Evolutionary conservation across 2,113 vertebrate species (phyloP), one percentile per base, ranked within the genome.

Genomic region (Bambusicola thoracicus): DNA sequence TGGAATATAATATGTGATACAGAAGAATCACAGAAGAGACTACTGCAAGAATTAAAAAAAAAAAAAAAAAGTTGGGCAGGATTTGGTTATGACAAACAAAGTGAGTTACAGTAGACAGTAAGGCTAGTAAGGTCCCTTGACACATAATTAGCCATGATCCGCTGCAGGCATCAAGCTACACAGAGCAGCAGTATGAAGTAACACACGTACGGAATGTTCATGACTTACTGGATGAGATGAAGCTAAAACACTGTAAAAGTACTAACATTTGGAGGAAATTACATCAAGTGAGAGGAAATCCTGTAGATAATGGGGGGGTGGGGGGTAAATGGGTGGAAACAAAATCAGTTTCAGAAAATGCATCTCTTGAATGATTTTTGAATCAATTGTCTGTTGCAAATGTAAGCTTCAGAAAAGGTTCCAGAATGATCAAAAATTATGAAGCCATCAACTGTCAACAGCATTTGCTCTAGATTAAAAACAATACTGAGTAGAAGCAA

Each of bases 351-450:
- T 72, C 21, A 81, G 72, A 75, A 81, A 76, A n/a, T 11, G 51
- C 14, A 69, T 41, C 5, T 36, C 8, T 56, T 27, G 24, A 72
- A n/a, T n/a, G n/a, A n/a, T n/a, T n/a, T n/a, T n/a, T n/a, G n/a
- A n/a, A 46, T 63, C 61, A 53, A 73, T 77, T 87, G 63, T 68
- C 79, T 85, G 24, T 30, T 72, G 43, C 40, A 87, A 76, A 90
- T 41, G 8, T 30, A 84, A 15, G 25, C 38, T 73, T 68, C 53
- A 58, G 24, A 18, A 34, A 59, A 81, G n/a, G 38, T 68, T 76
- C 17, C 30, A 63, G 72, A 82, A 65, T 74, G 4, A 81, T 43
- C 38, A 85, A 59, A 87, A 84, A 77, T 40, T 72, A 51, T 19
- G 72, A 87, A 77, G 56, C 4, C n/a, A 51, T 56, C 12, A 11